A percentile compares a stretch with the other conserved stretches of the same genome.
Evolutionary conservation across 2,797 vertebrate species (phyloP).

Genomic region (Ctenopoma multispine): DNA sequence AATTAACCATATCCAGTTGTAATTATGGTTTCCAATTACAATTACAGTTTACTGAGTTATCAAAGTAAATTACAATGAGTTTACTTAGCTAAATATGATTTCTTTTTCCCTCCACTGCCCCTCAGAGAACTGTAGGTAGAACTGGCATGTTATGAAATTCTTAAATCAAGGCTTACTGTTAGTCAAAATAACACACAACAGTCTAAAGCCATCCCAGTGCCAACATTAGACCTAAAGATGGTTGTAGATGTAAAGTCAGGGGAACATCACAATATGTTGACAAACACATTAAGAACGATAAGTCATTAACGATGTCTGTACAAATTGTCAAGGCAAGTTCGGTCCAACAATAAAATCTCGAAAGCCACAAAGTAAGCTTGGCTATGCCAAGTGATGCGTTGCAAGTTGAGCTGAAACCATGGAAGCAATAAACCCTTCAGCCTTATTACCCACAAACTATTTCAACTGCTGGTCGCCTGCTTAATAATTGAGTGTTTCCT

Average conservation of each 20-base stretch:
- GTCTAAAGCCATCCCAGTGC: too few species aligned
- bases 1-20: constrained; percentile 51
- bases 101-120: background rate
- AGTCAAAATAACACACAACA: background rate
- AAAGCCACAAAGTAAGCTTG: background rate
- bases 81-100: background rate
- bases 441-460: background rate
- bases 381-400: background rate
- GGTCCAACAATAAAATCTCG: background rate
- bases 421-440: background rate
- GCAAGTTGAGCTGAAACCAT: background rate
- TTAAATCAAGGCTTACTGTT: background rate
- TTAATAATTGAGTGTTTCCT: constrained; percentile 36
- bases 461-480: background rate
- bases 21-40: constrained; percentile 53
- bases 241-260: too few species aligned
- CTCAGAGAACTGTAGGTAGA: background rate
- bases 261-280: background rate
- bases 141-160: background rate
- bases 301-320: background rate
- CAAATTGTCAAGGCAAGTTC: background rate
- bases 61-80: constrained; percentile 15
- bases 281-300: background rate
- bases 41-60: constrained; percentile 38
- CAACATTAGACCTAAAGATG: too few species aligned